Conservation (phyloP, 37 sponge, comb jelly and placozoan genomes). For the Oscarella lobularis region DNA sequence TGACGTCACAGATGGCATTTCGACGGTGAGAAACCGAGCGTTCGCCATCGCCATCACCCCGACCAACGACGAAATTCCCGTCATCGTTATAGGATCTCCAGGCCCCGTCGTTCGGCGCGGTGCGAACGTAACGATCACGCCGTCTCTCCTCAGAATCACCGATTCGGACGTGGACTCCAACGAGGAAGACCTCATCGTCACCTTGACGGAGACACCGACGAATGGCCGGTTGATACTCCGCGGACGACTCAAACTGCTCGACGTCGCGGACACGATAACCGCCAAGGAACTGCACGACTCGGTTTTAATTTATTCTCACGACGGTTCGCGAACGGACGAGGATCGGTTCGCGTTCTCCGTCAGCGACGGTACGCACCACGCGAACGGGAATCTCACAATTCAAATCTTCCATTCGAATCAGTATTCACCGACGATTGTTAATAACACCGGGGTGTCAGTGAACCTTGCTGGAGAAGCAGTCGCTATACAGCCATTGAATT, state of each 20-base stretch:
- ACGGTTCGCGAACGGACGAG: background rate
- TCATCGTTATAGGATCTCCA: background rate
- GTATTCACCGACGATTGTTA: background rate
- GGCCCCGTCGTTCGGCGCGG: background rate
- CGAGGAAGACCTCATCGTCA: background rate
- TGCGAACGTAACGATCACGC: background rate
- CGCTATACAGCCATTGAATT: background rate
- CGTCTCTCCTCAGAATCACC: background rate
- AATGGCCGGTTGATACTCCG: background rate
- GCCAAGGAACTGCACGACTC: background rate
- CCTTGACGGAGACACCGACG: background rate
- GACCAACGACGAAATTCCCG: background rate
- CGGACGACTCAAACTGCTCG: background rate
- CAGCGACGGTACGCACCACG: background rate
- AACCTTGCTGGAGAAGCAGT: background rate
- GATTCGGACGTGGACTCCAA: background rate
- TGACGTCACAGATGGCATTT: slow-evolving; percentile 1
- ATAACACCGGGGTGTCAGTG: background rate
- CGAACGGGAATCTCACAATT: background rate
- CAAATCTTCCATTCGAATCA: background rate
- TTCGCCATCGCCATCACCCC: background rate
- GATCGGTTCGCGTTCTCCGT: background rate
- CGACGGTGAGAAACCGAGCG: background rate
- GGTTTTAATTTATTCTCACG: background rate
- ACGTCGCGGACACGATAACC: background rate